These are phyloP conservation scores for Drosophila kuntzei DNA, from an alignment of 2,888 invertebrate genomes.

Conservation along the genomic window DNA sequence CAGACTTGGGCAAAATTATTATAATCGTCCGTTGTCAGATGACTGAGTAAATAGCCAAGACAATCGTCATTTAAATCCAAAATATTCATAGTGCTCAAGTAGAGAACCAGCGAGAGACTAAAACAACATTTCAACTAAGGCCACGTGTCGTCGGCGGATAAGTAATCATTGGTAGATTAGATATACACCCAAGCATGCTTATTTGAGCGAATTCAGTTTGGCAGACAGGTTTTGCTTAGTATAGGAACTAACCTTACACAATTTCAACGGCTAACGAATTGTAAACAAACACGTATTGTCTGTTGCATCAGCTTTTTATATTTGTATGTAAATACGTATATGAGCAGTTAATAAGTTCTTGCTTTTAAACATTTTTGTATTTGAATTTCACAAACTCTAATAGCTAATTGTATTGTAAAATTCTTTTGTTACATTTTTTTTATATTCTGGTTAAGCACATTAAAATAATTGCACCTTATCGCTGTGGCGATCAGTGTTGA, in stretches of 20 bases:
- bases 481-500: neutral
- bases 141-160: conserved; percentile 60
- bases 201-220: neutral
- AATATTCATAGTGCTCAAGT: conserved; percentile 42
- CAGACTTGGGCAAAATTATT: conserved; percentile 57
- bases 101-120: conserved; percentile 33
- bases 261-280: conserved; percentile 13
- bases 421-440: neutral
- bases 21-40: conserved; percentile 37
- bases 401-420: neutral
- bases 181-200: neutral
- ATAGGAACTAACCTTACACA: conserved; percentile 52
- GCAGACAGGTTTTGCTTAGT: conserved; percentile 33
- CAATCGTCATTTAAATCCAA: conserved; percentile 59
- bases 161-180: conserved; percentile 46
- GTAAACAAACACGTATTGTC: conserved; percentile 5
- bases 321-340: no score
- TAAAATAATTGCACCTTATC: neutral
- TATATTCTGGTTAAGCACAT: neutral
- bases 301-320: conserved; percentile 5
- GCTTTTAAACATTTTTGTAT: neutral
- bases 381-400: neutral
- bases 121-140: conserved; percentile 21
- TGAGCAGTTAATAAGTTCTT: no score
- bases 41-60: conserved; percentile 39